Conservation (phyloP, 2,888 invertebrate genomes). For the Lepidochitona cinerea region DNA sequence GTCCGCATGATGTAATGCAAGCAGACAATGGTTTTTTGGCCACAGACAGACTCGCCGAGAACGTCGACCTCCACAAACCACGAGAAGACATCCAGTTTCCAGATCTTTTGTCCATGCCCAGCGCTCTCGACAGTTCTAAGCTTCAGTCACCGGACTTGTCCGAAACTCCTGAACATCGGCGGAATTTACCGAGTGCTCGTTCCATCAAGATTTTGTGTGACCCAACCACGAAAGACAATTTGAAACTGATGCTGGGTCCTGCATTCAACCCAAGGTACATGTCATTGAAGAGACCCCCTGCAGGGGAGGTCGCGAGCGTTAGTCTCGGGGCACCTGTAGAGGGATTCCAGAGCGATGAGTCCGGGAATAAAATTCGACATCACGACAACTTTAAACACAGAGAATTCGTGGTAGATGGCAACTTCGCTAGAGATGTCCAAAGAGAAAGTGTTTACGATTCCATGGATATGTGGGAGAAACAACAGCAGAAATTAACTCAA, state of each 20-base stretch:
- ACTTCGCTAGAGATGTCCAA: slow-evolving; percentile 14
- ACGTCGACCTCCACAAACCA: neutral
- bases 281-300: slow-evolving; percentile 21
- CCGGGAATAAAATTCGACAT: neutral
- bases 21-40: neutral
- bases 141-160: too few relatives aligned
- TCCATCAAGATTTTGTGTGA: slow-evolving; percentile 12
- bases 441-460: neutral
- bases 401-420: slow-evolving; percentile 9
- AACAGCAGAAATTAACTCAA: neutral
- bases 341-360: neutral
- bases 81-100: too few relatives aligned
- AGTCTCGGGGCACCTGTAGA: neutral
- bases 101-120: too few relatives aligned
- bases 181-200: neutral
- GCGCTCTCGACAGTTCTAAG: too few relatives aligned
- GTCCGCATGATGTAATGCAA: neutral
- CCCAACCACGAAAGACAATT: slow-evolving; percentile 5
- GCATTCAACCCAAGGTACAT: slow-evolving; percentile 33
- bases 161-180: too few relatives aligned
- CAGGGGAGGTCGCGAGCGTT: neutral
- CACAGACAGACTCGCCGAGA: neutral
- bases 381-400: neutral
- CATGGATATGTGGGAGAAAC: neutral
- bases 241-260: slow-evolving; percentile 18